These are phyloP conservation scores for Hycleus cichorii DNA, from an alignment of 1,140 invertebrate species.

Conservation along the genomic window DNA sequence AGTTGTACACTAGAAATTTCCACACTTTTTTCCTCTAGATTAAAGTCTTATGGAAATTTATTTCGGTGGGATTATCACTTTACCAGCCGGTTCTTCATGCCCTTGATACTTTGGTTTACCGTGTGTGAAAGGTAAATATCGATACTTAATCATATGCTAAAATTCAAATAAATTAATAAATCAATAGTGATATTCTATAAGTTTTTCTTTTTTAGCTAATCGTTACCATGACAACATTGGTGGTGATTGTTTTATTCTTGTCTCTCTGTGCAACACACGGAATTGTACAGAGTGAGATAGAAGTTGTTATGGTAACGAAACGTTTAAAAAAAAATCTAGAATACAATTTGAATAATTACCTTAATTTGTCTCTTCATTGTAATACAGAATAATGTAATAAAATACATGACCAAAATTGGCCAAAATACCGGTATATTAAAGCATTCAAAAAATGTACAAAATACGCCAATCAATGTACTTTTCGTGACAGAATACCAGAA, in stretches of 20 bases:
- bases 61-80: conserved; percentile 43
- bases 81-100: conserved; percentile 48
- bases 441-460: conserved; percentile 95
- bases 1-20: too few relatives aligned
- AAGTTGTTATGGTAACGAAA: not conserved
- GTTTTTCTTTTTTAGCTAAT: too few relatives aligned
- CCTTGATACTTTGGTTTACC: conserved; percentile 91
- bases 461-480: conserved; percentile 84
- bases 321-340: not conserved
- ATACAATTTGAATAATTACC: conserved; percentile 51
- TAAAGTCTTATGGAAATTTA: conserved; percentile 3
- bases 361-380: conserved; percentile 99
- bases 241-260: too few relatives aligned
- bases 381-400: conserved; percentile 95
- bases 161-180: conserved; percentile 44
- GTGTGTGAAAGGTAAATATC: conserved; percentile 96
- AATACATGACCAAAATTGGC: conserved; percentile 99
- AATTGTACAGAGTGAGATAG: too few relatives aligned
- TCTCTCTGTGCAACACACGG: too few relatives aligned
- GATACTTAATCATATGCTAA: conserved; percentile 99
- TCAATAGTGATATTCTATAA: not conserved
- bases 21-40: too few relatives aligned
- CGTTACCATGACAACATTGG: too few relatives aligned
- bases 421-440: conserved; percentile 99
- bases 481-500: conserved; percentile 98